Conservation (phyloP, 2,797 vertebrate genomes). For the Pipistrellus nathusii region DNA sequence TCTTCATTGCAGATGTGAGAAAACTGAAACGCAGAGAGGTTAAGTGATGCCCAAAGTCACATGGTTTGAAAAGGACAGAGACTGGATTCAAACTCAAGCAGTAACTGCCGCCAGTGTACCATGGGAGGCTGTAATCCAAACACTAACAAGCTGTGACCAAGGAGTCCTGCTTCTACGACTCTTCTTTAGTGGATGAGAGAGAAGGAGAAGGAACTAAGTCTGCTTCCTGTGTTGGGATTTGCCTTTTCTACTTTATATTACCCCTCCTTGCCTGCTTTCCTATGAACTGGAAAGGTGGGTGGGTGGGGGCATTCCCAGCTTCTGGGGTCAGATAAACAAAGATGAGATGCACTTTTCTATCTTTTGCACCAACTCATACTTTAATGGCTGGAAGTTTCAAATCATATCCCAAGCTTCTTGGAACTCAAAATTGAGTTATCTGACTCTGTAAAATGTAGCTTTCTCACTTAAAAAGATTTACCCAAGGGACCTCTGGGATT, state of each 20-base stretch:
- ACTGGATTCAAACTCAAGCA: constrained; percentile 40
- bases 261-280: background rate
- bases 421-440: constrained; percentile 75
- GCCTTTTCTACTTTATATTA: constrained; percentile 29
- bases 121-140: background rate
- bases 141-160: background rate
- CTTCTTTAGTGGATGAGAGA: constrained; percentile 6
- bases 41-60: background rate
- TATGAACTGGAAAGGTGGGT: background rate
- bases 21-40: constrained; percentile 32
- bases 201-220: background rate
- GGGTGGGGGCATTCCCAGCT: background rate
- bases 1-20: constrained; percentile 28
- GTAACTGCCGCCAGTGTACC: background rate
- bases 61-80: constrained; percentile 8
- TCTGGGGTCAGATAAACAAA: constrained; percentile 35
- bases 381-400: constrained; percentile 63
- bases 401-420: constrained; percentile 60
- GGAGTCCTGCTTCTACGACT: background rate
- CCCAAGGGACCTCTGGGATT: constrained; percentile 67
- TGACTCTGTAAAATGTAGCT: constrained; percentile 66
- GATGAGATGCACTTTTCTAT: constrained; percentile 35
- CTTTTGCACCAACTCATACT: constrained; percentile 12
- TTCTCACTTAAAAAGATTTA: constrained; percentile 76
- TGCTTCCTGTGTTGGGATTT: background rate